Evolutionary conservation across 35 echinoderm and acorn worm species (phyloP), one percentile per base, ranked within the genome.

Genomic region (Chiridota heheva): DNA sequence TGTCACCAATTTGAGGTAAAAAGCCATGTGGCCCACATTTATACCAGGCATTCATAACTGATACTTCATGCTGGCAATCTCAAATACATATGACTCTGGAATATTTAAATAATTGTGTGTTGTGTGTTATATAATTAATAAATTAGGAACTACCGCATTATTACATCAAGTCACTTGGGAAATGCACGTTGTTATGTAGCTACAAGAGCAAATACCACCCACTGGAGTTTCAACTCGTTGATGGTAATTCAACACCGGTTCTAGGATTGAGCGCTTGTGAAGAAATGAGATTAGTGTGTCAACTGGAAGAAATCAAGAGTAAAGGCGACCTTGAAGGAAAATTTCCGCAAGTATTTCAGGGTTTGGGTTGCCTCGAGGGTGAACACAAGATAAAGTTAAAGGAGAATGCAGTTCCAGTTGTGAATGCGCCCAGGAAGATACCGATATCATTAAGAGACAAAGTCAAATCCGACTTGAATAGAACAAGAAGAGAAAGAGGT

Each of bases 281-380:
- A 39, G 65, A 69, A 33, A 16, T 69, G 24, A 1, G 42, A 36
- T 38, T 69, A 12, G 41, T 69, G 12, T 12, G 22, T 10, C 0
- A 32, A 36, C 35, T 51, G 16, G 64, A 69, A 0, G 22, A 69
- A 29, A n/a, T n/a, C n/a, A n/a, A n/a, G n/a, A n/a, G n/a, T n/a
- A n/a, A n/a, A n/a, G n/a, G n/a, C n/a, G n/a, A n/a, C n/a, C n/a
- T n/a, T n/a, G n/a, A n/a, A n/a, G n/a, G n/a, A n/a, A n/a, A n/a
- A n/a, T n/a, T n/a, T n/a, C n/a, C n/a, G n/a, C n/a, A 82, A 82
- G 76, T 86, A 0, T 96, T 90, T 65, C 65, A 96, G 29, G 92
- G 87, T 4, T 86, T 66, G 29, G 86, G 87, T 27, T 44, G 51
- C 10, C 67, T 90, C 7, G 74, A 89, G 28, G 82, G 82, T 17